phyloP scores from a whole-genome alignment of 2,113 vertebrate species.

The Nycticryphes semicollaris region DNA sequence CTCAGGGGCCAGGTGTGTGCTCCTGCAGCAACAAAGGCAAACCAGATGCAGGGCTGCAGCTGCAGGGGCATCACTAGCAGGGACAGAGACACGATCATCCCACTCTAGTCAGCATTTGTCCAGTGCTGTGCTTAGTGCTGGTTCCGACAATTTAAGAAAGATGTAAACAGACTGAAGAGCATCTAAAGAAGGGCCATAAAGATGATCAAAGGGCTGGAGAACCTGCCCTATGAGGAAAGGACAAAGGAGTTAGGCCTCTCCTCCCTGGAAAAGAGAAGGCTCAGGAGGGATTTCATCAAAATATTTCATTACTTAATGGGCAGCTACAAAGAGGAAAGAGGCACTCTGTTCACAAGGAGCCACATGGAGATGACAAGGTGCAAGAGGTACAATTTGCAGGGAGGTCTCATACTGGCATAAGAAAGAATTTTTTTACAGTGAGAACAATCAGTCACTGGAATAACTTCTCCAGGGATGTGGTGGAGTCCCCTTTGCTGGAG shows the following conservation, averaged over 20 bases:
- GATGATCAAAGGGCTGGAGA: background rate
- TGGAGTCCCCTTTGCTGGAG: background rate
- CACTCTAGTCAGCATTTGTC: background rate
- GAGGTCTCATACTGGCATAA: background rate
- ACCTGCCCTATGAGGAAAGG: background rate
- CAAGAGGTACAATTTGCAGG: background rate
- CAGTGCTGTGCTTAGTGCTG: background rate
- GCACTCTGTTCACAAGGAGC: background rate
- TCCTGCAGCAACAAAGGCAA: background rate
- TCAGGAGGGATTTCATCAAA: background rate
- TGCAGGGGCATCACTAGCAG: background rate
- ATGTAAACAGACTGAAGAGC: background rate
- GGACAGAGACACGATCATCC: rapidly evolving
- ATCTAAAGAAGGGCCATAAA: background rate
- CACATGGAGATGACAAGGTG: background rate
- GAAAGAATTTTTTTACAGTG: background rate
- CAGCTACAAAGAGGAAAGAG: background rate
- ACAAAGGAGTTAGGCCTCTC: background rate
- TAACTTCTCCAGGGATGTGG: background rate
- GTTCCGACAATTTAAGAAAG: background rate
- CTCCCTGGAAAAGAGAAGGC: background rate
- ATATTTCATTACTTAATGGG: background rate
- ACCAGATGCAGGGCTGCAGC: background rate
- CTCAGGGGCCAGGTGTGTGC: background rate
- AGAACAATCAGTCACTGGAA: background rate